These are phyloP conservation scores for Torymus auratus DNA, from an alignment of 2,888 invertebrate genomes.

Conservation along the genomic window DNA sequence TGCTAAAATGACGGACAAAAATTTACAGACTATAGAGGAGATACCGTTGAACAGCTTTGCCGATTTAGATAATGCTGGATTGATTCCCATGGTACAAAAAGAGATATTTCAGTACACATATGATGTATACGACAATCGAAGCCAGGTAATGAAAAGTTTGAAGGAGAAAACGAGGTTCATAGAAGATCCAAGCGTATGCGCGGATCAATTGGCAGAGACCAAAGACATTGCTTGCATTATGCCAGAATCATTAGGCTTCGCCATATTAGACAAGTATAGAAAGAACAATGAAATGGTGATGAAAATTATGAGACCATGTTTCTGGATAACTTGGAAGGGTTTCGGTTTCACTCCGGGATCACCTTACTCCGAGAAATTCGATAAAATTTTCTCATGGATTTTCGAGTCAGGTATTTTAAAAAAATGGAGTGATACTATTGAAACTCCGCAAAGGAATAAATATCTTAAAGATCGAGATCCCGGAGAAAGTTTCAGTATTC, in stretches of 20 bases:
- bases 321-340: conserved; percentile 46
- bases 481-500: background rate
- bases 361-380: conserved; percentile 51
- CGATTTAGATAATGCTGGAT: conserved; percentile 55
- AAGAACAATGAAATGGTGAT: background rate
- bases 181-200: background rate
- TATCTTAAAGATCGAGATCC: too few relatives aligned
- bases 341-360: conserved; percentile 47
- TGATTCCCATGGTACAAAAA: conserved; percentile 46
- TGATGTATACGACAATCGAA: background rate
- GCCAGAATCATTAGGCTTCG: background rate
- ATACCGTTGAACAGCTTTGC: conserved; percentile 44
- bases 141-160: background rate
- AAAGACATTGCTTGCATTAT: background rate
- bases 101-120: conserved; percentile 48
- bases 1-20: conserved; percentile 53
- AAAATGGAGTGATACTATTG: background rate
- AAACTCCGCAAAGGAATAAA: too few relatives aligned
- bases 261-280: background rate
- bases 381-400: conserved; percentile 25
- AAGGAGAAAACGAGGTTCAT: background rate
- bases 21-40: conserved; percentile 20
- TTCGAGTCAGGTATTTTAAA: conserved; percentile 30
- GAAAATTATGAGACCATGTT: conserved; percentile 45
- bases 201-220: background rate